phyloP scores from a whole-genome alignment of 2,888 invertebrate species.

The Hydraecia micacea region DNA sequence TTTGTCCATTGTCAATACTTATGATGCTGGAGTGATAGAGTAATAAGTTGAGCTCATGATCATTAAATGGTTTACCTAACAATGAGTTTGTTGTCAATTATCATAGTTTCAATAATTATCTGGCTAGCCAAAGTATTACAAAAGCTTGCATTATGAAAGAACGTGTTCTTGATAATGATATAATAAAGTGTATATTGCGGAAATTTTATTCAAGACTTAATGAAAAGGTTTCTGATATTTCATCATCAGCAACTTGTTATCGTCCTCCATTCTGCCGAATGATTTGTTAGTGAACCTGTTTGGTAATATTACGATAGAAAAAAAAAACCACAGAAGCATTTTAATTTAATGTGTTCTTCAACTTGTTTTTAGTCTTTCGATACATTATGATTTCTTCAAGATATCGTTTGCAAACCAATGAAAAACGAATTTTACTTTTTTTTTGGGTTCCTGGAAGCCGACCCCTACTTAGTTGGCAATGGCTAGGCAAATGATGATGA shows the following conservation, averaged over 20 bases:
- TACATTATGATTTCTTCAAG: background rate
- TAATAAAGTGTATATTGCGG: constrained; percentile 37
- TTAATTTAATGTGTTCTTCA: background rate
- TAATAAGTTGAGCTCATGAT: background rate
- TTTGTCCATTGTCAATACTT: background rate
- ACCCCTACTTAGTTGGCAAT: background rate
- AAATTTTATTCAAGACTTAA: constrained; percentile 40
- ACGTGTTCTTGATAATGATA: constrained; percentile 32
- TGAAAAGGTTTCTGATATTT: constrained; percentile 42
- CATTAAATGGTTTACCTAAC: background rate
- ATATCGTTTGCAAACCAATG: background rate
- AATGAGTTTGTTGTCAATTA: background rate
- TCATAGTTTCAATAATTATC: background rate
- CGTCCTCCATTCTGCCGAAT: constrained; percentile 1
- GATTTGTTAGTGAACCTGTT: constrained; percentile 22
- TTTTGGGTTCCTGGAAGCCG: background rate
- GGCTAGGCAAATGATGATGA: background rate
- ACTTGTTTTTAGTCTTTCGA: background rate
- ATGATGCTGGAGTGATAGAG: background rate
- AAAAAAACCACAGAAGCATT: background rate
- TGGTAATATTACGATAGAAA: background rate
- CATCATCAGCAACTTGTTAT: constrained; percentile 44
- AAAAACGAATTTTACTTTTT: background rate
- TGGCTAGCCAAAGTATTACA: constrained; percentile 5
- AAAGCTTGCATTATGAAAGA: background rate